Evolutionary conservation across 2,797 vertebrate species (phyloP).

Genomic region (Nasua narica): DNA sequence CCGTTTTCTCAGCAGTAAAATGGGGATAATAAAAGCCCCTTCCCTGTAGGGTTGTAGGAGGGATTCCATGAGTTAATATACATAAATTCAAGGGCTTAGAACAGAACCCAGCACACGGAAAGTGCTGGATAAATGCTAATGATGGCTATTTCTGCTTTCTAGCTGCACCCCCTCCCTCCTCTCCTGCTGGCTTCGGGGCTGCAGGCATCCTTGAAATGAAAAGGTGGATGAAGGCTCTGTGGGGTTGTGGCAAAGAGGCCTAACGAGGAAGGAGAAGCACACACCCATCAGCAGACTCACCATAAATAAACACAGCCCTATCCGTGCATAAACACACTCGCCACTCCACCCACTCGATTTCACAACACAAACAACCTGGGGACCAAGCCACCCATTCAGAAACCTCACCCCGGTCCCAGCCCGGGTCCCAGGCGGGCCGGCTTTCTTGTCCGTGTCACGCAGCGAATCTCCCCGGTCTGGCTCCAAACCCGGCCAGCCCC

Average conservation of each 20-base stretch:
- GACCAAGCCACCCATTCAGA: background rate
- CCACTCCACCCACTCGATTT: background rate
- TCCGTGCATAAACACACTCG: background rate
- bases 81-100: background rate
- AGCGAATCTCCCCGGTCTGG: background rate
- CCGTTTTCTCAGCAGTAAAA: background rate
- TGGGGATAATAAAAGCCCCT: background rate
- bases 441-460: background rate
- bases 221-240: background rate
- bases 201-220: background rate
- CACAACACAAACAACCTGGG: too few relatives aligned
- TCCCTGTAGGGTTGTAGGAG: background rate
- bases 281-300: background rate
- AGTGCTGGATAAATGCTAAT: background rate
- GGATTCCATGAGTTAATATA: background rate
- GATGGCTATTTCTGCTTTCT: background rate
- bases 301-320: background rate
- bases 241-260: background rate
- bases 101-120: background rate
- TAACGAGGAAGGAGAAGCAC: background rate
- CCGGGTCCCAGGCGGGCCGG: background rate
- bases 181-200: background rate
- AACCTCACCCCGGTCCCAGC: background rate
- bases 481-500: background rate
- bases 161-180: fast-evolving